Base-by-base conservation (phyloP, 2,797 vertebrate species). In the Ciconia nigra region DNA sequence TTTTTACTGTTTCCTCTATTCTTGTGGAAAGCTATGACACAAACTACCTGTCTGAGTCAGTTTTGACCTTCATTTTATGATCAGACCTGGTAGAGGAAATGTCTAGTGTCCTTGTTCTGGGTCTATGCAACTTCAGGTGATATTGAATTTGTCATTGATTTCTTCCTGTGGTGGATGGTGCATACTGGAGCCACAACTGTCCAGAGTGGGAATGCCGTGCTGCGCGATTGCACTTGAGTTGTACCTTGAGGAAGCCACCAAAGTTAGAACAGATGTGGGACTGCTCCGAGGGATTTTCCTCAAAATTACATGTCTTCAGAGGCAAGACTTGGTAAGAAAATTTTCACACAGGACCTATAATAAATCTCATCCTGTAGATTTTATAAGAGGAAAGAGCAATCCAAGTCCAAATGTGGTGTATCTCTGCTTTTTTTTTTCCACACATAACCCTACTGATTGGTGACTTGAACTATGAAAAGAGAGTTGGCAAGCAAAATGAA, bases 171-270 rank as follows among this genome's bases (percentile, higher is more conserved):
- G 18, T 70, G 42, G 26, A 8, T 62, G 39, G 31, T 62, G 44
- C 10, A 6, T 16, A 9, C 14, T 15, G 77, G 51, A 90, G 13
- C 35, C 19, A 39, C 35, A 74, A 3, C 25, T 12, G 28, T 37
- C 42, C 46, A 10, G 49, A 57, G 24, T 0, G 0, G n/a, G 20
- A 81, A n/a, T 59, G 29, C 29, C 0, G 0, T 42, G 42, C 5
- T 13, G 8, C 1, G 2, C 0, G 0, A 26, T 74, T 83, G 83
- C 54, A 24, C 35, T 59, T 11, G 39, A 52, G 11, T 33, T 76
- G 29, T 74, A 63, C 47, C 37, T 51, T 58, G 28, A 80, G 73
- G 37, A 88, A 87, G 28, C 31, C 62, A 58, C n/a, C 19, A 19
- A 90, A 72, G 21, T 72, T 67, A 21, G 10, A 89, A 54, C 21